These are phyloP conservation scores for Melanargia galathea DNA, from an alignment of 2,888 invertebrate species.

Conservation along the genomic window DNA sequence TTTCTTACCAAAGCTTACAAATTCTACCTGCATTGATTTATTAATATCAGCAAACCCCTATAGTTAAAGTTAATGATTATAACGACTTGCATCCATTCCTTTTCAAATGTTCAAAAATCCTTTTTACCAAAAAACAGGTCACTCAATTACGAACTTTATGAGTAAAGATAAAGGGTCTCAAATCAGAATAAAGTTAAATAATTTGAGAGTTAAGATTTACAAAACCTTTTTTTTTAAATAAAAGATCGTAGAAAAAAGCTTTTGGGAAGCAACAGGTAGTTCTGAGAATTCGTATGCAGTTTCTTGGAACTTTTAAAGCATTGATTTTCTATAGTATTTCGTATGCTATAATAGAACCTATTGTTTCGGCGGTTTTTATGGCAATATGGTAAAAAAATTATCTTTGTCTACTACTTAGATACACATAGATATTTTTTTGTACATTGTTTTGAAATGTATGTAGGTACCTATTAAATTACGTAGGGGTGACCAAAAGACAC, in stretches of 20 bases:
- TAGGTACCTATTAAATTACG: no score
- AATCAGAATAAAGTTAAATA: not conserved
- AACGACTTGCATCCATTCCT: conserved; percentile 15
- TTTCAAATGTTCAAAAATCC: not conserved
- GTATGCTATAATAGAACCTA: not conserved
- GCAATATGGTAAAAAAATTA: no score
- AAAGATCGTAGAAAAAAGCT: conserved; percentile 23
- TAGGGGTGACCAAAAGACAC: no score
- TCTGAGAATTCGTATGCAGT: conserved; percentile 56
- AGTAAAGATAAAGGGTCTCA: not conserved
- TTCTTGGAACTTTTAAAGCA: conserved; percentile 61
- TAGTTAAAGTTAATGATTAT: conserved; percentile 36
- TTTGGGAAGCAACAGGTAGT: conserved; percentile 43
- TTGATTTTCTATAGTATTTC: conserved; percentile 35
- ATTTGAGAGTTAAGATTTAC: not conserved
- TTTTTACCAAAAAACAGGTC: not conserved
- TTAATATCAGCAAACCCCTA: conserved; percentile 27
- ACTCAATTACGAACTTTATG: not conserved
- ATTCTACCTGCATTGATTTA: conserved; percentile 37
- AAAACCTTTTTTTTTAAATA: conserved; percentile 13
- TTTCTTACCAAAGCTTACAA: not conserved
- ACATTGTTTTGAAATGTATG: no score
- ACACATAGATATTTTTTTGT: no score
- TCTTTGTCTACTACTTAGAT: no score
- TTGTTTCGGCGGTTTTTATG: no score